phyloP scores from a whole-genome alignment of 2,113 vertebrate species.

The Irena cyanogastra region DNA sequence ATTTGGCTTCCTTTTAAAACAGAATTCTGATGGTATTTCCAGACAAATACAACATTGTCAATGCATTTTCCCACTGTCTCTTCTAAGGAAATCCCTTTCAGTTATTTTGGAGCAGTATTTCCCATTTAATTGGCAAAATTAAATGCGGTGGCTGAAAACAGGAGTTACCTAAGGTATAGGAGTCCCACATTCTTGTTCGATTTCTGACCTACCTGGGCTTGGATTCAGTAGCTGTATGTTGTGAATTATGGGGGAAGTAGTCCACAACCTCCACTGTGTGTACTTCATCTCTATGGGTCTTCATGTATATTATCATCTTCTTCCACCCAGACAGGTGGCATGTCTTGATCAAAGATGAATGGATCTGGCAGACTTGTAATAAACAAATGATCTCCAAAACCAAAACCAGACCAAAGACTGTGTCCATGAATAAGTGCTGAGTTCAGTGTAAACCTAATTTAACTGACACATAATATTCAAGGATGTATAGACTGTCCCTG shows the following conservation, averaged over 20 bases:
- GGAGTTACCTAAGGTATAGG: neutral
- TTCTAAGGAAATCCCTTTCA: neutral
- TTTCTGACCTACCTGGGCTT: conserved; percentile 16
- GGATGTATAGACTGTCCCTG: neutral
- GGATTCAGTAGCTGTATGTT: conserved; percentile 13
- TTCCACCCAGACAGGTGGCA: neutral
- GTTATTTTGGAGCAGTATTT: neutral
- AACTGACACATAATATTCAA: neutral
- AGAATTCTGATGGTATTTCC: neutral
- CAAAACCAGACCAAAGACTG: neutral
- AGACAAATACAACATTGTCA: neutral
- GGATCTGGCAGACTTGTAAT: neutral
- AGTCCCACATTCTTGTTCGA: neutral
- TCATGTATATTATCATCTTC: neutral
- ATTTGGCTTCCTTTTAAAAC: neutral
- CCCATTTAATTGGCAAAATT: neutral
- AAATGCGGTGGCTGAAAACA: neutral
- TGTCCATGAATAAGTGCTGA: neutral
- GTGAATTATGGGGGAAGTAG: conserved; percentile 23
- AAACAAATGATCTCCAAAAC: neutral
- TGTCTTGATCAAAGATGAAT: conserved; percentile 42
- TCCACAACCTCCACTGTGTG: neutral
- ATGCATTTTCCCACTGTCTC: neutral
- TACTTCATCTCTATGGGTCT: neutral
- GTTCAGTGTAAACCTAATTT: neutral